Evolutionary conservation across 2,797 vertebrate species (phyloP).

Genomic region (Tangara arthus): DNA sequence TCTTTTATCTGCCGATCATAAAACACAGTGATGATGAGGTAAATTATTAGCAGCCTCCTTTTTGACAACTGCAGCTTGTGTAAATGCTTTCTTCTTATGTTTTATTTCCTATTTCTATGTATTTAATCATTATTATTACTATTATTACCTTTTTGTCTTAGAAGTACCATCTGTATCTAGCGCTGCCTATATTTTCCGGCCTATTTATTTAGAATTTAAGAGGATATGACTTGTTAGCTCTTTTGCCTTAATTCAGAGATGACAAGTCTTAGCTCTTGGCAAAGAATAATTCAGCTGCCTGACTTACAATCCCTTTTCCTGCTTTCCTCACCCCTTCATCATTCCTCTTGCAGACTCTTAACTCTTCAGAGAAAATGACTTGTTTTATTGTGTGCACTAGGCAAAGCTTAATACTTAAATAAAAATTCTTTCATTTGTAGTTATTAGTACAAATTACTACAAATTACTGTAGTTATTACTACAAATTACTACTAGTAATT

Average conservation of each 20-base stretch:
- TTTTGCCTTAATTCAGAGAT: not conserved
- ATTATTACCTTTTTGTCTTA: not conserved
- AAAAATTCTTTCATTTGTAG: not conserved
- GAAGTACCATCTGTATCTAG: not conserved
- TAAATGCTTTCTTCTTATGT: not conserved
- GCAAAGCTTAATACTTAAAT: not conserved
- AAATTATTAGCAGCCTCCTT: constrained; percentile 44
- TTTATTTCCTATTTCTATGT: not conserved
- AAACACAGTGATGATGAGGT: constrained; percentile 95
- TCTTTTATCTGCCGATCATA: constrained; percentile 97
- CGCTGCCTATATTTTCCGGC: not conserved
- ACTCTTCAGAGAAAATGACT: not conserved
- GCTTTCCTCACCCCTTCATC: not conserved
- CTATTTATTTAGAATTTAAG: not conserved
- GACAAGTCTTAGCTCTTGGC: not conserved
- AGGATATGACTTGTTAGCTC: not conserved
- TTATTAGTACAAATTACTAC: too few species aligned
- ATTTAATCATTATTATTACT: not conserved
- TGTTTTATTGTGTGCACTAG: not conserved
- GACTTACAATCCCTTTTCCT: not conserved
- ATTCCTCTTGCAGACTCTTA: not conserved
- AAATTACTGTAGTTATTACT: too few species aligned
- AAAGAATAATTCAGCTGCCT: not conserved
- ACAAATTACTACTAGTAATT: not conserved
- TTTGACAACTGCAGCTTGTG: not conserved